These are phyloP conservation scores for Bombylius major DNA, from an alignment of 2,888 invertebrate genomes.

Conservation along the genomic window DNA sequence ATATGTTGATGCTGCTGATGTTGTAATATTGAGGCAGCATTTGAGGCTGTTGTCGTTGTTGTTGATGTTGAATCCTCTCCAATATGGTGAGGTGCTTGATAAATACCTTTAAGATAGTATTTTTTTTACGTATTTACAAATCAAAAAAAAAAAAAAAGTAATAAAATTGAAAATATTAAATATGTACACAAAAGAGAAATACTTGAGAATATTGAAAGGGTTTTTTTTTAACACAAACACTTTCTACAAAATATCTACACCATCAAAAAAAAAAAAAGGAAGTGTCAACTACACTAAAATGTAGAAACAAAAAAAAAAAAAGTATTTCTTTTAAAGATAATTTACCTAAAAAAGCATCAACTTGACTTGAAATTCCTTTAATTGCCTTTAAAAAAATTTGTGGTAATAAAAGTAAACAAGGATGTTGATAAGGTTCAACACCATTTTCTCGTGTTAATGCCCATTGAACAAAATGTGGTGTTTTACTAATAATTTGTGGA, in stretches of 20 bases:
- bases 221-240: no score
- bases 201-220: no score
- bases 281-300: not conserved
- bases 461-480: slow-evolving; percentile 58
- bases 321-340: not conserved
- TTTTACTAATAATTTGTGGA: slow-evolving; percentile 61
- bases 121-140: not conserved
- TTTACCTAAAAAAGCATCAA: slow-evolving; percentile 90
- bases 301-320: not conserved
- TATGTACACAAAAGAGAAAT: no score
- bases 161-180: no score
- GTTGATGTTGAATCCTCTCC: slow-evolving; percentile 24
- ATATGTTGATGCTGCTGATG: slow-evolving; percentile 18
- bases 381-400: slow-evolving; percentile 87
- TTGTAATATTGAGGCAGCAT: not conserved
- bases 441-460: slow-evolving; percentile 66
- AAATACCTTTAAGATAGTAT: slow-evolving; percentile 26
- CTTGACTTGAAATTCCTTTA: slow-evolving; percentile 82
- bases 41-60: not conserved
- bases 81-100: slow-evolving; percentile 26
- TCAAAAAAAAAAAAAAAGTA: no score
- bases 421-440: slow-evolving; percentile 83
- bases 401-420: slow-evolving; percentile 70
- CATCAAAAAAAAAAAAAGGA: not conserved
- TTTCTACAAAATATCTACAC: no score